phyloP scores from a whole-genome alignment of 1,140 invertebrate genomes.

The Mylabris phalerata region DNA sequence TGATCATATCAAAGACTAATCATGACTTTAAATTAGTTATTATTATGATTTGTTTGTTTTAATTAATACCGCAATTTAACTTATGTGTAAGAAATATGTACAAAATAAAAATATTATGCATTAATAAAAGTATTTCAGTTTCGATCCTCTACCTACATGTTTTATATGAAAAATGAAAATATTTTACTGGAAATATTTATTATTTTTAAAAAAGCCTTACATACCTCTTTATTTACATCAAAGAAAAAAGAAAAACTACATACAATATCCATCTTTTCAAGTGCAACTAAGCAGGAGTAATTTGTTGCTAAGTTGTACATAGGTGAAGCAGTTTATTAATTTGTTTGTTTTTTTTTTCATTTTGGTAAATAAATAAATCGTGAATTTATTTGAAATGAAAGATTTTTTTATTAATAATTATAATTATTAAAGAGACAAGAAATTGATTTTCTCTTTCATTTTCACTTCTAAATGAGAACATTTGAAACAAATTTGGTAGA shows the following conservation, averaged over 20 bases:
- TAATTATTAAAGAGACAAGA: not conserved
- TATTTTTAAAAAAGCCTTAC: slow-evolving; percentile 43
- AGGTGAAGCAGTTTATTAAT: slow-evolving; percentile 16
- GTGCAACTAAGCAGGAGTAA: slow-evolving; percentile 29
- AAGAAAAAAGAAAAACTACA: not conserved
- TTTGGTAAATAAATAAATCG: slow-evolving; percentile 5
- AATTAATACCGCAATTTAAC: slow-evolving; percentile 1
- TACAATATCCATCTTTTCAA: slow-evolving; percentile 19
- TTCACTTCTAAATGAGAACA: slow-evolving; percentile 4
- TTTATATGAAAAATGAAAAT: not conserved
- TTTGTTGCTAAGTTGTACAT: slow-evolving; percentile 24
- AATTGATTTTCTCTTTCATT: slow-evolving; percentile 3
- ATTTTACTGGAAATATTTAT: slow-evolving; percentile 6
- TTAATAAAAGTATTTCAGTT: not conserved
- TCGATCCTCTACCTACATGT: not conserved
- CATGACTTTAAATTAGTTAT: slow-evolving; percentile 2
- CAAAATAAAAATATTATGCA: slow-evolving; percentile 1
- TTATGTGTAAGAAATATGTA: slow-evolving; percentile 7
- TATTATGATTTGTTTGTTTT: slow-evolving; percentile 8
- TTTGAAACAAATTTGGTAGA: not conserved
- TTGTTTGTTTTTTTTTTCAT: not conserved
- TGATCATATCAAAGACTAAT: slow-evolving; percentile 25
- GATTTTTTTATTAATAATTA: slow-evolving; percentile 2
- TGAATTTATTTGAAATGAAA: not conserved
- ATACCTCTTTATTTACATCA: slow-evolving; percentile 41